These are phyloP conservation scores for Pelosia muscerda DNA, from an alignment of 2,888 invertebrate species.

Conservation along the genomic window DNA sequence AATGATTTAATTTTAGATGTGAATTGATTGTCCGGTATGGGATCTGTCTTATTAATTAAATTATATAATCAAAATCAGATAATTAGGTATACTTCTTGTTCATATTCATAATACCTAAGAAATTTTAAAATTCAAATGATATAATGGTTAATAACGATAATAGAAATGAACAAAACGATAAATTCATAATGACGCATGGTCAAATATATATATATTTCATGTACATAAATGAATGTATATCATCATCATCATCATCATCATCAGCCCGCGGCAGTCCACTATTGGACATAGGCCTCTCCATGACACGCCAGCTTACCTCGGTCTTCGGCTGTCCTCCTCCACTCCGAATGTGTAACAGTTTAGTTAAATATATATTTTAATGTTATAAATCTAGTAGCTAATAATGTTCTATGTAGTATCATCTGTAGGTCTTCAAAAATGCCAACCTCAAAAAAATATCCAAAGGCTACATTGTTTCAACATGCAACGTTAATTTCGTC, in stretches of 20 bases:
- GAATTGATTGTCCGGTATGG: background rate
- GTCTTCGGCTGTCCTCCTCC: too few species aligned
- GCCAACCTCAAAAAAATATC: constrained; percentile 38
- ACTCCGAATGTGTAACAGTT: too few species aligned
- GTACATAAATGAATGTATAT: too few species aligned
- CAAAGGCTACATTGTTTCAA: constrained; percentile 60
- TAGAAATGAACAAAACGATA: too few species aligned
- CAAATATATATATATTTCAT: too few species aligned
- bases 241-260: too few species aligned
- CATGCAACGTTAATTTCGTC: constrained; percentile 59
- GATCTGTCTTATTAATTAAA: background rate
- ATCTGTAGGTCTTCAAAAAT: background rate
- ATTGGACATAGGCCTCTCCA: too few species aligned
- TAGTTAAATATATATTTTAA: too few species aligned
- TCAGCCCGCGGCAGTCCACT: too few species aligned
- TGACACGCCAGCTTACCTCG: too few species aligned
- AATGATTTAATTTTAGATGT: background rate
- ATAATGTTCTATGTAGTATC: background rate
- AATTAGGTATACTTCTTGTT: background rate
- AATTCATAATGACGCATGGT: too few species aligned
- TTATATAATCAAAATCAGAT: background rate
- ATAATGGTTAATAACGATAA: too few species aligned
- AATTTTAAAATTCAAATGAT: background rate
- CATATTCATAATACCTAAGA: background rate
- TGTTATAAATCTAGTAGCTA: background rate